Evolutionary conservation across 2,888 invertebrate species (phyloP), one percentile per base, ranked within the genome.

Genomic region (Amitus sp.): DNA sequence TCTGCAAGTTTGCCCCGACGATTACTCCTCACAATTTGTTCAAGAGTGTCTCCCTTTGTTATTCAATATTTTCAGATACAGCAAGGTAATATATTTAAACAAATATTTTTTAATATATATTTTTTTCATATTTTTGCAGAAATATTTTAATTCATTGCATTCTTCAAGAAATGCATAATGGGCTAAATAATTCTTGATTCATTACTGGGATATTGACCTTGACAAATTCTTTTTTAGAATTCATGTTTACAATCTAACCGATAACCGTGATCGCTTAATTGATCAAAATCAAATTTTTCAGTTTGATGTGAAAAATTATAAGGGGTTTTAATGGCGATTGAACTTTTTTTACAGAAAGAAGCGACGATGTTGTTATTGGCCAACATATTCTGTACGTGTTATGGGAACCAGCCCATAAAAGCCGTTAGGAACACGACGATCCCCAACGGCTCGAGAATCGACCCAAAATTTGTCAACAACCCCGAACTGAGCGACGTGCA

Each of bases 401-500:
- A 90, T 76, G 94, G 94, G 42, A 92, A 93, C 89, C 94, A 94
- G 82, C 85, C 90, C 1, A 92, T 94, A 66, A 92, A 92, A 70
- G 85, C 88, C 0, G 88, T 91, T n/a, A 85, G 89, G 69, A 90
- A 90, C 73, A 88, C 88, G 27, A 83, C 86, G 1, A 84, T 89
- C 20, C 87, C 90, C 1, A 84, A 85, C 18, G 89, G 90, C 30
- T 92, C 94, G 0, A 85, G 94, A 59, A 94, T 95, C 69, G 96
- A 96, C 84, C 93, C 95, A 0, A 92, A 93, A 76, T 96, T 94
- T 83, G 95, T 96, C 66, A 96, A 96, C 84, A 96, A 95, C 84
- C 93, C 95, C 0, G 94, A 95, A 75, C 85, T 96, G 30, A 94
- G 94, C 71, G 96, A 96, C 79, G 95, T 96, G 20, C 94, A 94